Evolutionary conservation across 2,888 invertebrate genomes (phyloP), one percentile per base, ranked within the genome.

Genomic region (Sthenelais limicola): DNA sequence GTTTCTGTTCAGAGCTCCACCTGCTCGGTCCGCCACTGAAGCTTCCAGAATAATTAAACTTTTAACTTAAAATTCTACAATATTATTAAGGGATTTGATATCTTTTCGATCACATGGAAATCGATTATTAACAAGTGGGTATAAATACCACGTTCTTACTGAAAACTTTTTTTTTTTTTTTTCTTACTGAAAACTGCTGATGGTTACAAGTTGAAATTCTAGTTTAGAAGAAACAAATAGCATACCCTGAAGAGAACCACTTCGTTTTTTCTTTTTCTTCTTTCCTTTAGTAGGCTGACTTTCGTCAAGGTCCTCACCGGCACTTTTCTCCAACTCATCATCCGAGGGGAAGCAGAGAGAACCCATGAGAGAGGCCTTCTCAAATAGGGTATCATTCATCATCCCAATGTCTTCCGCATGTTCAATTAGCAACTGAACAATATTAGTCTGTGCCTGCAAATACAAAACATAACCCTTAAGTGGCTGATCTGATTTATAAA

Each of bases 201-300:
- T n/a, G n/a, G n/a, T n/a, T n/a, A n/a, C n/a, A n/a, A n/a, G n/a
- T n/a, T n/a, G n/a, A n/a, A n/a, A n/a, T n/a, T n/a, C n/a, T 21
- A 49, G n/a, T 56, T 24, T 24, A 62, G 12, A 33, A 21, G 5
- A 38, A 15, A 12, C 9, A 49, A 24, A 35, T 32, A 28, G n/a
- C 70, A 33, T 35, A 78, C 95, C 91, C 88, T 94, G 94, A 79
- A 95, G 90, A 80, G 95, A 95, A 80, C 94, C 94, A 90, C 95
- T 94, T 81, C 94, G 90, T 83, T 94, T 90, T 87, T 94, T 94
- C 85, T 92, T 92, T 83, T 90, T 91, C 80, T 91, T 91, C 73
- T 90, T 89, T 7, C 56, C 68, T 43, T 62, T 62, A 1, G 24
- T 24, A 12, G 51, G 69, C 43, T 62, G 43, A 48, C 62, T 71